Conservation (phyloP, 53 echinoderm and acorn worm species). For the Antedon mediterranea region DNA sequence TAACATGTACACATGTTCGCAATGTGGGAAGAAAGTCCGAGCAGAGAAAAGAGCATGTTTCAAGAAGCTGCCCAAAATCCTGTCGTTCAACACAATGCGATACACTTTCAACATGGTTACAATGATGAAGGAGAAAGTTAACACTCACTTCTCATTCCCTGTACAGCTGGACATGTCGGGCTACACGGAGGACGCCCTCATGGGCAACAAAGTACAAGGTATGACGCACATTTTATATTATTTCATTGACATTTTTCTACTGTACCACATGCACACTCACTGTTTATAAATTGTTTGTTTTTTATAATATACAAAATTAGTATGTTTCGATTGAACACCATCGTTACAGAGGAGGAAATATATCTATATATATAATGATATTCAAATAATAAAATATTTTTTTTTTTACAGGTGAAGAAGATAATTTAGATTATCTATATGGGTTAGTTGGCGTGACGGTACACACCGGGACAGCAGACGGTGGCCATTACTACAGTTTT, state of each 20-base stretch:
- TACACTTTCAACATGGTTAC: conserved; percentile 88
- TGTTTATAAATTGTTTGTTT: too few species aligned
- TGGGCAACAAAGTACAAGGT: conserved; percentile 11
- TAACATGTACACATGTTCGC: conserved; percentile 89
- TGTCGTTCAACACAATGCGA: conserved; percentile 85
- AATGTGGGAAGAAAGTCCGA: conserved; percentile 81
- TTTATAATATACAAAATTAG: too few species aligned
- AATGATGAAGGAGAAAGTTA: conserved; percentile 90
- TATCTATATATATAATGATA: too few species aligned
- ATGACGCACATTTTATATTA: too few species aligned
- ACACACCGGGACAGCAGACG: conserved; percentile 79
- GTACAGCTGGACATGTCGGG: conserved; percentile 68
- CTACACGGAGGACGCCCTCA: conserved; percentile 71
- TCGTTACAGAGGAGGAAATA: too few species aligned
- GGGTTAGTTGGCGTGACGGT: conserved; percentile 71
- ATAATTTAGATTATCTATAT: conserved; percentile 23
- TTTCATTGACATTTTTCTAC: too few species aligned
- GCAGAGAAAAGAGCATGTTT: conserved; percentile 87
- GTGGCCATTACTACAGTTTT: conserved; percentile 85
- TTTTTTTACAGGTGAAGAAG: background rate
- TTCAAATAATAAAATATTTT: too few species aligned
- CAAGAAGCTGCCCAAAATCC: conserved; percentile 71
- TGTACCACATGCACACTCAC: too few species aligned
- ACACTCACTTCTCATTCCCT: conserved; percentile 81
- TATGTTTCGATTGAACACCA: too few species aligned